phyloP scores from a whole-genome alignment of 1,140 invertebrate species.

The Papilio aristodemus region DNA sequence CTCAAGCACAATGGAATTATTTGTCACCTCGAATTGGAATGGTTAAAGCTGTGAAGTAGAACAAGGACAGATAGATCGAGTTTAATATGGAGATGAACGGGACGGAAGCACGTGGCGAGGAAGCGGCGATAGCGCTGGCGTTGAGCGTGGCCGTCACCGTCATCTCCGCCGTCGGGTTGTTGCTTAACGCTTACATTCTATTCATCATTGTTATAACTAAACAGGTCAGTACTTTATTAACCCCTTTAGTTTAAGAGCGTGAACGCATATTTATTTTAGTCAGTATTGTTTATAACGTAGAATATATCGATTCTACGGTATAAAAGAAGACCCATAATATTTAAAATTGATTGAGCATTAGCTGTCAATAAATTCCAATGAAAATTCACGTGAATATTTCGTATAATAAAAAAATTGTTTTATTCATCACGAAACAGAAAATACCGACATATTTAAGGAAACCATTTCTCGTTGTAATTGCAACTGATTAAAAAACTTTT shows the following conservation, averaged over 20 bases:
- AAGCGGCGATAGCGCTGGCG: slow-evolving; percentile 79
- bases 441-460: neutral
- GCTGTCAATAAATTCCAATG: no score
- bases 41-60: slow-evolving; percentile 41
- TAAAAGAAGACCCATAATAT: no score
- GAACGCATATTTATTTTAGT: no score
- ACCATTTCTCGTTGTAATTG: neutral
- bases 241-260: no score
- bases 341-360: no score
- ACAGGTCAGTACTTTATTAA: slow-evolving; percentile 75
- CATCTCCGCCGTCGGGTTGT: slow-evolving; percentile 81
- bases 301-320: no score
- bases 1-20: slow-evolving; percentile 39
- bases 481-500: slow-evolving; percentile 34
- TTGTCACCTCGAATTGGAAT: slow-evolving; percentile 39
- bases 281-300: no score
- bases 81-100: slow-evolving; percentile 65
- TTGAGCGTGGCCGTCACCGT: slow-evolving; percentile 81
- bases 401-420: neutral
- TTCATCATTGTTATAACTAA: slow-evolving; percentile 80
- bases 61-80: slow-evolving; percentile 48
- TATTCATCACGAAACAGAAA: neutral
- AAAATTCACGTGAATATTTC: no score
- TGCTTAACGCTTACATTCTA: slow-evolving; percentile 82
- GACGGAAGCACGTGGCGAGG: slow-evolving; percentile 66